Evolutionary conservation across 2,797 vertebrate genomes (phyloP).

Genomic region (Dipus sagitta): DNA sequence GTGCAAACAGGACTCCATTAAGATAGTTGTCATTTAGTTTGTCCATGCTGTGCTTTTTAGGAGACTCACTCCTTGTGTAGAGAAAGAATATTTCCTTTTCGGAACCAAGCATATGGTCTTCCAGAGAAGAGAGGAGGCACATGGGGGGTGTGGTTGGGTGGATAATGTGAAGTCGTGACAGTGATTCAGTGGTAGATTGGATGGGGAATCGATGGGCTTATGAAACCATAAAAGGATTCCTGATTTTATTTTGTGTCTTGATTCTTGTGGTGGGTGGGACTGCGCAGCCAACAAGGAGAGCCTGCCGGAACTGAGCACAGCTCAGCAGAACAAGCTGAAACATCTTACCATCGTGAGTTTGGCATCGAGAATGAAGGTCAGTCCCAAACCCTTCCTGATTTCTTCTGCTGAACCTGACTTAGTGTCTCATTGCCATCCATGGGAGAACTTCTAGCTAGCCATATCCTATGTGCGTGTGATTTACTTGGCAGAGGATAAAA

Average conservation of each 20-base stretch:
- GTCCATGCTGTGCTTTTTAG: not conserved
- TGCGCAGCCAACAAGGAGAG: conserved; percentile 90
- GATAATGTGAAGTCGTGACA: not conserved
- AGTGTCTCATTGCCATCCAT: not conserved
- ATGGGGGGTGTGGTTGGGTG: not conserved
- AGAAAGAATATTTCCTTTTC: not conserved
- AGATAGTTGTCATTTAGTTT: not conserved
- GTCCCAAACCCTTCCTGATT: not conserved
- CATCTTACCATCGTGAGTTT: conserved; percentile 91
- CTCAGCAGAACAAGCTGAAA: conserved; percentile 92
- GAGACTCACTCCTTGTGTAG: not conserved
- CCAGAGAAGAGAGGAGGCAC: not conserved
- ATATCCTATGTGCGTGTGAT: not conserved
- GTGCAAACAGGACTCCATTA: not conserved
- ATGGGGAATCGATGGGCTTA: not conserved
- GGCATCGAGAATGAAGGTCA: conserved; percentile 90
- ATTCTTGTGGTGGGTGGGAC: conserved; percentile 80
- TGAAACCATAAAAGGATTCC: conserved; percentile 64
- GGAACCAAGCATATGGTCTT: not conserved
- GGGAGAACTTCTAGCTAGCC: not conserved
- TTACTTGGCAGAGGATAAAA: conserved; percentile 38
- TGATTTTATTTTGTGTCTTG: conserved; percentile 83
- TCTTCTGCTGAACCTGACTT: not conserved
- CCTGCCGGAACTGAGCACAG: conserved; percentile 89
- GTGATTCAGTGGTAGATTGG: conserved; percentile 8